Conservation (phyloP, 2,113 vertebrate species). For the Mesitornis unicolor region DNA sequence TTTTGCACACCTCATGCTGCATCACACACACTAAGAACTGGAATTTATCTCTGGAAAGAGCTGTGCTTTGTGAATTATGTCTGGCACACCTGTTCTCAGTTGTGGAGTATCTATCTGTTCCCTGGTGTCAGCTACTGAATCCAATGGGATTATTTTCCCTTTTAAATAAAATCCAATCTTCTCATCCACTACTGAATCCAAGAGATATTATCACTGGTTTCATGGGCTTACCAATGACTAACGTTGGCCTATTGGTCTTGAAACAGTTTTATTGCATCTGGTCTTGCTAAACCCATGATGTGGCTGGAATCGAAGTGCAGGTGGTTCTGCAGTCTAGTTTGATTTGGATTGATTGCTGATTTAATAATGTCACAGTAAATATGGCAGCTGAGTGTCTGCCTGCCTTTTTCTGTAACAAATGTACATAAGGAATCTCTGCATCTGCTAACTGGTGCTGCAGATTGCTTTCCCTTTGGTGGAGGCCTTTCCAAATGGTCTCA, state of each 20-base stretch:
- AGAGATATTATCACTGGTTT: neutral
- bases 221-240: neutral
- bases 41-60: slow-evolving; percentile 26
- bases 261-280: neutral
- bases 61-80: neutral
- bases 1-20: slow-evolving; percentile 3
- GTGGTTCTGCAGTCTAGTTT: neutral
- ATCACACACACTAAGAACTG: neutral
- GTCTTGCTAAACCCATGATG: neutral
- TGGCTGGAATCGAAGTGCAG: neutral
- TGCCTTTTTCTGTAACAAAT: neutral
- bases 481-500: neutral
- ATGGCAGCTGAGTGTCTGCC: neutral
- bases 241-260: neutral
- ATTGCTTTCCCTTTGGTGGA: neutral
- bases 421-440: neutral
- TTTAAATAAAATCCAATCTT: neutral
- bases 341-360: slow-evolving; percentile 3
- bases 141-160: neutral
- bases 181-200: neutral
- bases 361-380: slow-evolving; percentile 12
- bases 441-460: neutral
- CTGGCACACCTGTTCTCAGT: neutral
- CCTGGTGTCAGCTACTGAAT: slow-evolving; percentile 7
- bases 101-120: slow-evolving; percentile 22